Evolutionary conservation across 1,140 invertebrate species (phyloP), one percentile per base, ranked within the genome.

Genomic region (Triops longicaudatus): DNA sequence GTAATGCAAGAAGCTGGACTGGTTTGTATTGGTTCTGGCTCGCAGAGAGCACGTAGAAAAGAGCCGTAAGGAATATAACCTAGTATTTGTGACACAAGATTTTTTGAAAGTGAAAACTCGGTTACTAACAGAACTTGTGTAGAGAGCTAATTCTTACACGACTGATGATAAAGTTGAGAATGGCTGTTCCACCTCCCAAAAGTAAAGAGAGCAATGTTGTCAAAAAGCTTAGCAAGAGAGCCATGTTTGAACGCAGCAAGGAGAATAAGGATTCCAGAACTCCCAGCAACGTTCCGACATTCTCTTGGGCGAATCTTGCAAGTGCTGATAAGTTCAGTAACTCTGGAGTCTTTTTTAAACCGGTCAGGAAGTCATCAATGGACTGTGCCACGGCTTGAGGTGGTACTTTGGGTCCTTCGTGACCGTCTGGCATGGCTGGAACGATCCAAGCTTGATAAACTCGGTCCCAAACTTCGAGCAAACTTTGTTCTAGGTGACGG

Each of bases 31-130:
- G 88, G 72, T 92, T 89, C 79, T 90, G 90, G 84, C 95, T 98
- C 1, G 91, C 93, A 79, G 91, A 94, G 72, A 99, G 86, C 43
- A 99, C 86, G 83, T 99, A 99, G 84, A 98, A 99, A 5, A 99
- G 85, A 0, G 96, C 95, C 1, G 97, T 98, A 81, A 98, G 90
- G 86, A 99, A 99, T 0, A 98, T 93, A 78, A 98, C 89, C 95
- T 97, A 82, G 17, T 86, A 85, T 42, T 41, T 12, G 71, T n/a
- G 73, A 31, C 14, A 22, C 9, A n/a, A 78, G 22, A 6, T 22
- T 73, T 26, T 37, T 76, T 37, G 28, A 71, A 78, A 37, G 44
- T 63, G 50, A 50, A 63, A 1, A 37, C 74, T 63, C 26, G 31
- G 74, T 43, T 75, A 31, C 75, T 43, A 63, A n/a, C 1, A 27